Base-by-base conservation (phyloP, 2,888 invertebrate species). In the Drosophila infuscata region DNA sequence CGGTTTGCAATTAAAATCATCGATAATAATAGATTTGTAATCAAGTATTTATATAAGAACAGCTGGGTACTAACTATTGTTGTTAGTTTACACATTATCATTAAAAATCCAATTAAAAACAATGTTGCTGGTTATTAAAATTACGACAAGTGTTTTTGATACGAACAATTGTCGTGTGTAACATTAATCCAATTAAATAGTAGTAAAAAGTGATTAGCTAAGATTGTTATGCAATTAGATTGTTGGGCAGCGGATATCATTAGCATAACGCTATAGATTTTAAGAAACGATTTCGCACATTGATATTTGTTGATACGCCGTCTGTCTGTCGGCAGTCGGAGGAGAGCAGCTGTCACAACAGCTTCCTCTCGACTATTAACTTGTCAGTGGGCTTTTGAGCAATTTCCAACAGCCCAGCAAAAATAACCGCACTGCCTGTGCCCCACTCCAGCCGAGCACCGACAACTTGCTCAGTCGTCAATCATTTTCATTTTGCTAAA, bases 401-500 rank as follows among this genome's bases (percentile, higher is more conserved):
- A 59, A 66, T 75, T 82, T 78, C 70, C 78, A 70, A 61, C 60
- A 70, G 29, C 53, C 29, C 52, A 33, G 35, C 38, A 60, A 46
- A 33, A 33, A 38, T 60, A 67, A 57, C 36, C 43, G 49, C 32
- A 66, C 20, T 20, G 46, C 46, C 41, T 3, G n/a, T 3, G n/a
- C 41, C 43, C 12, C 43, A 43, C 6, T 11, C 6, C 43, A 12
- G 43, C 43, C 30, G 36, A 32, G 29, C 52, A 17, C 63, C 72
- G 57, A 71, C 57, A 59, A 61, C 41, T 76, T 66, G 60, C 58
- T 65, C 64, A 73, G 59, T 74, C 75, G 83, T 83, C 83, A 85
- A 82, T 82, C 86, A 82, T 82, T 80, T 82, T 83, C 83, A 80
- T 86, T 86, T 83, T 81, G 64, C 75, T 81, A 83, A 83, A 86